Evolutionary conservation across 2,888 invertebrate species (phyloP).

Genomic region (Apodemia zela): DNA sequence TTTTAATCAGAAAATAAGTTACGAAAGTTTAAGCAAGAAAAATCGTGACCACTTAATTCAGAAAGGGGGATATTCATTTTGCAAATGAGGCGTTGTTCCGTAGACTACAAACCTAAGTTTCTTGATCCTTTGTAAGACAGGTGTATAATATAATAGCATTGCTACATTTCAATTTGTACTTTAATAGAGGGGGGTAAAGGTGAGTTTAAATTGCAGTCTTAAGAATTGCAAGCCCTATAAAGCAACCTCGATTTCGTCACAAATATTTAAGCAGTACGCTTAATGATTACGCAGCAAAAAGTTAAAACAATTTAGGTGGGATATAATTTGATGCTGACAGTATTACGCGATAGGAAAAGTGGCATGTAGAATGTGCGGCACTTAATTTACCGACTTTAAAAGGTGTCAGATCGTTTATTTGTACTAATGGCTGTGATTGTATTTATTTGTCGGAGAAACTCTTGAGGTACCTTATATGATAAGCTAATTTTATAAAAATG

Average conservation of each 20-base stretch:
- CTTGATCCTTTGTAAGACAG: slow-evolving; percentile 65
- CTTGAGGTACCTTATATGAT: too few species aligned
- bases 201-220: slow-evolving; percentile 38
- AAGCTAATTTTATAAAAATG: too few species aligned
- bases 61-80: neutral
- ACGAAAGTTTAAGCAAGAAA: too few species aligned
- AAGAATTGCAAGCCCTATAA: slow-evolving; percentile 53
- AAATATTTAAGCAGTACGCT: slow-evolving; percentile 34
- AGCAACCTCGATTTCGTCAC: slow-evolving; percentile 59
- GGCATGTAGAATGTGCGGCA: slow-evolving; percentile 22
- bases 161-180: slow-evolving; percentile 40
- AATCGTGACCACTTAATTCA: too few species aligned
- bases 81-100: neutral
- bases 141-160: slow-evolving; percentile 49
- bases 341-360: slow-evolving; percentile 37
- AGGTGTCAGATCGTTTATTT: neutral
- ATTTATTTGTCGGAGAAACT: neutral
- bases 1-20: too few species aligned
- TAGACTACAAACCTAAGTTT: slow-evolving; percentile 53
- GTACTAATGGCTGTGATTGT: neutral
- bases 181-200: slow-evolving; percentile 43
- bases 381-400: slow-evolving; percentile 16
- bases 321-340: slow-evolving; percentile 38
- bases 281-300: slow-evolving; percentile 40
- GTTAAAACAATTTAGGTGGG: slow-evolving; percentile 38